These are phyloP conservation scores for Sminthopsis crassicaudata DNA, from an alignment of 2,113 vertebrate genomes.

Conservation along the genomic window DNA sequence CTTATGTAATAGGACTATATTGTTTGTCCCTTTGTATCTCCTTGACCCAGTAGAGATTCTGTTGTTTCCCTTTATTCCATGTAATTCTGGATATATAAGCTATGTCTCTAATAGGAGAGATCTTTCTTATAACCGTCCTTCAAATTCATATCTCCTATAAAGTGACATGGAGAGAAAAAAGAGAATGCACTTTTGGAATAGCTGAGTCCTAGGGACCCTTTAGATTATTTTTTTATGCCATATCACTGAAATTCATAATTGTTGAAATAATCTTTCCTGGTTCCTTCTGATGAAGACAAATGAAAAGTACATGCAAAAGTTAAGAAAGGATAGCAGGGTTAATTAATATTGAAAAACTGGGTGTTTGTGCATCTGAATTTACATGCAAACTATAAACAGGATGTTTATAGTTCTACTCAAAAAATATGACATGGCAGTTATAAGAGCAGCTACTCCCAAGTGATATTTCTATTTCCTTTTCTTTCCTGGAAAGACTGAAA, in stretches of 20 bases:
- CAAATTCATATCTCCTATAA: background rate
- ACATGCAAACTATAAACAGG: background rate
- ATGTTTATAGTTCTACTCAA: background rate
- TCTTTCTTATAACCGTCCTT: background rate
- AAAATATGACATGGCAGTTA: background rate
- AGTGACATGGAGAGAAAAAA: background rate
- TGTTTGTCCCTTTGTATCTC: background rate
- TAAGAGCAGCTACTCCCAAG: background rate
- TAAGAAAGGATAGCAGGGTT: background rate
- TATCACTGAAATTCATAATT: background rate
- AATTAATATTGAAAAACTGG: no score
- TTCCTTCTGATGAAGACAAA: background rate
- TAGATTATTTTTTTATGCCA: background rate
- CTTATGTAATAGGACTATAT: background rate
- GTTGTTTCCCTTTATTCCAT: background rate
- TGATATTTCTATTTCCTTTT: background rate
- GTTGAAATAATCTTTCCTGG: background rate
- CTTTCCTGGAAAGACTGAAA: background rate
- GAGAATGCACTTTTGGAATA: background rate
- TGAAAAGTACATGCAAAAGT: background rate
- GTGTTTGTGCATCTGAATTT: background rate
- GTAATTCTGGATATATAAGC: background rate
- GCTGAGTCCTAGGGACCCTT: background rate
- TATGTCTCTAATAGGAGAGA: background rate
- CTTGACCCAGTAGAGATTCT: background rate